phyloP scores from a whole-genome alignment of 2,113 vertebrate species.

The Cervus canadensis region DNA sequence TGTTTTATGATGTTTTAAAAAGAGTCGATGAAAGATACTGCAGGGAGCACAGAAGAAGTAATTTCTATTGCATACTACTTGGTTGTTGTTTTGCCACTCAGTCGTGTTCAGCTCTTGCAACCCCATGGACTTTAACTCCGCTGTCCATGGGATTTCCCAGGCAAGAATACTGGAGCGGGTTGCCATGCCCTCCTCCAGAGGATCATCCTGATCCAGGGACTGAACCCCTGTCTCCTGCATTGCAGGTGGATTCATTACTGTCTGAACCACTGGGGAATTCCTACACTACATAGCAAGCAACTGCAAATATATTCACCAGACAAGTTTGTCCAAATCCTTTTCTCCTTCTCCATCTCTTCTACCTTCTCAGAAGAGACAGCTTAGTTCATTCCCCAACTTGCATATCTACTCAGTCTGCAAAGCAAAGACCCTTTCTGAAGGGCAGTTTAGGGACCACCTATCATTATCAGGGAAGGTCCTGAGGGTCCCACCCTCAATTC shows the following conservation, averaged over 20 bases:
- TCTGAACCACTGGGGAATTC: not conserved
- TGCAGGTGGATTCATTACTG: not conserved
- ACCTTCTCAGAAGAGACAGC: not conserved
- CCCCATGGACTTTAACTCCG: not conserved
- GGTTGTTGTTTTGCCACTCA: not conserved
- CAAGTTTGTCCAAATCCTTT: not conserved
- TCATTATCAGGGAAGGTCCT: not conserved
- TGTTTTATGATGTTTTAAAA: not conserved
- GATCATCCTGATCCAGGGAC: not conserved
- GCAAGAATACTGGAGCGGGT: not conserved
- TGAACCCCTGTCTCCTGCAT: not conserved
- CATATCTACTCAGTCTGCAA: not conserved
- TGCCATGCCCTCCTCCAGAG: not conserved
- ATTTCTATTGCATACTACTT: not conserved
- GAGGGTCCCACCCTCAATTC: not conserved
- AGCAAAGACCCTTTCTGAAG: not conserved
- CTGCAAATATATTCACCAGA: not conserved
- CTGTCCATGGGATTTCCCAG: not conserved
- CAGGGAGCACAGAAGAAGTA: not conserved
- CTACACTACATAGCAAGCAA: not conserved
- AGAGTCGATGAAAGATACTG: not conserved
- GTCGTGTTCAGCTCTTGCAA: not conserved
- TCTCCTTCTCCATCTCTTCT: not conserved
- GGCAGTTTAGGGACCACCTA: not conserved
- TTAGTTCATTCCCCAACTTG: not conserved